phyloP scores from a whole-genome alignment of 2,888 invertebrate species.

The Microctonus brassicae region DNA sequence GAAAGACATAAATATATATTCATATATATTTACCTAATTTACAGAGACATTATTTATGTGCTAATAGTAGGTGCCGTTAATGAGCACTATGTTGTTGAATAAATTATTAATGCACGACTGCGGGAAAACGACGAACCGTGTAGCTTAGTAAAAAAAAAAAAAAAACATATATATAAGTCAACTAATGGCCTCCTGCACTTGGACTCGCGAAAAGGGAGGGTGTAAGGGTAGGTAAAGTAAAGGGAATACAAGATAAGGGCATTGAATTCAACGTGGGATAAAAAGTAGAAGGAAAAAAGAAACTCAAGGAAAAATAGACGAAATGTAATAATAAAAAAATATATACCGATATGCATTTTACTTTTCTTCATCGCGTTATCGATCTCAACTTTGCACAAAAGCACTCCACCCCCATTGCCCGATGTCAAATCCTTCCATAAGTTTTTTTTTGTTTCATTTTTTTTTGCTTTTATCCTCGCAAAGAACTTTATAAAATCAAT shows the following conservation, averaged over 20 bases:
- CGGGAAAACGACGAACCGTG: slow-evolving; percentile 18
- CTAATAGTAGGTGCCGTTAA: slow-evolving; percentile 39
- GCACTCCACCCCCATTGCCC: background rate
- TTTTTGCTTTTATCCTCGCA: background rate
- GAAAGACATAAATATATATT: slow-evolving; percentile 27
- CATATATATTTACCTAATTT: background rate
- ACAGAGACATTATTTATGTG: slow-evolving; percentile 41
- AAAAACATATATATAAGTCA: slow-evolving; percentile 17
- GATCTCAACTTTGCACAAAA: slow-evolving; percentile 13
- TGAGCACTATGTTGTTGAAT: slow-evolving; percentile 43
- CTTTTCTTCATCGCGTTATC: background rate
- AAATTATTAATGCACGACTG: slow-evolving; percentile 42
- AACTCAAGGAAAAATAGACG: background rate
- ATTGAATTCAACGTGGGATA: background rate
- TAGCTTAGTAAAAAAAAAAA: slow-evolving; percentile 19
- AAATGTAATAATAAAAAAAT: background rate
- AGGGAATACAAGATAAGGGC: background rate
- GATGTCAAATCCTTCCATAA: background rate
- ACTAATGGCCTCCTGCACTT: slow-evolving; percentile 21
- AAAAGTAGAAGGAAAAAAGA: background rate
- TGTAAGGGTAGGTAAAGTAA: background rate
- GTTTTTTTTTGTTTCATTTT: background rate
- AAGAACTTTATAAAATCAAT: slow-evolving; percentile 32
- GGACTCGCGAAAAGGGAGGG: background rate
- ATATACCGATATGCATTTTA: background rate